Evolutionary conservation across 2,888 invertebrate genomes (phyloP).

Genomic region (Melikaiella ostensackeni): DNA sequence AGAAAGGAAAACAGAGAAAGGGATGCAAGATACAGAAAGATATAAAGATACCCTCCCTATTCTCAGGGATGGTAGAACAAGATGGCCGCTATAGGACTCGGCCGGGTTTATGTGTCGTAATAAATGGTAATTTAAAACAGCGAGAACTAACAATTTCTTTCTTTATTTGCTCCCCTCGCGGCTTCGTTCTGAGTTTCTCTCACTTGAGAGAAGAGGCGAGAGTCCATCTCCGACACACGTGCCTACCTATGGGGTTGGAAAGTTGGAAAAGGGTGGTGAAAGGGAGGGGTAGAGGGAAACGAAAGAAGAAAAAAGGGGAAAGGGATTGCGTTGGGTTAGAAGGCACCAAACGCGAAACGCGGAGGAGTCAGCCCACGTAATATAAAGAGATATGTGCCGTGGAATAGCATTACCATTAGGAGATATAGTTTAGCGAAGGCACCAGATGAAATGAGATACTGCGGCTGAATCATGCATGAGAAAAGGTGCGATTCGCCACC

Average conservation of each 20-base stretch:
- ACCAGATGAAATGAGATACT: conserved; percentile 77
- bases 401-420: conserved; percentile 77
- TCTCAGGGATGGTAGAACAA: conserved; percentile 66
- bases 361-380: conserved; percentile 71
- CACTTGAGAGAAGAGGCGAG: conserved; percentile 38
- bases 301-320: conserved; percentile 41
- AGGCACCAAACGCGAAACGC: conserved; percentile 61
- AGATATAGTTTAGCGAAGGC: conserved; percentile 76
- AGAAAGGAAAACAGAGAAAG: conserved; percentile 48
- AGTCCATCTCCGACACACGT: conserved; percentile 51
- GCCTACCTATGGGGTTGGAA: conserved; percentile 26
- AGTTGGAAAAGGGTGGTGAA: conserved; percentile 37
- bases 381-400: conserved; percentile 76
- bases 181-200: conserved; percentile 50
- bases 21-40: conserved; percentile 42
- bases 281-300: conserved; percentile 35
- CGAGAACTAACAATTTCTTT: conserved; percentile 77
- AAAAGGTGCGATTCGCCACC: conserved; percentile 73
- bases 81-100: conserved; percentile 72
- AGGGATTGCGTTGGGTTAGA: conserved; percentile 50
- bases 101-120: conserved; percentile 76
- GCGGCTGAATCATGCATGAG: conserved; percentile 77
- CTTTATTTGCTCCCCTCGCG: conserved; percentile 69
- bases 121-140: conserved; percentile 78
- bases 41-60: conserved; percentile 48